Base-by-base conservation (phyloP, 2,888 invertebrate genomes). In the Altica lythri region DNA sequence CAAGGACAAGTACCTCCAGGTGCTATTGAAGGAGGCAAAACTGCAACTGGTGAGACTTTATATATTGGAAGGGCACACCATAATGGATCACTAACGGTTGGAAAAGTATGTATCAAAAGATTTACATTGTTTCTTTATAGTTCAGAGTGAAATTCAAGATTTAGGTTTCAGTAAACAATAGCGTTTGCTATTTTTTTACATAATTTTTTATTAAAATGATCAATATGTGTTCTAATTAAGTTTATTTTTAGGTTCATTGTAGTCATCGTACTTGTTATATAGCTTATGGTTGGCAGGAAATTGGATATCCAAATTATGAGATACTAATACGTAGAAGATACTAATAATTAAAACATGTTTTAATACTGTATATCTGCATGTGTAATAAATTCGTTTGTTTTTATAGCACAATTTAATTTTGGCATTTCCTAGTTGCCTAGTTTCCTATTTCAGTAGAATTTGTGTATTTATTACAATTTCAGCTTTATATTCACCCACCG, bases 61-160 rank as follows among this genome's bases (percentile, higher is more conserved):
- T 83, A 77, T 66, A 77, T 81, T 44, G 84, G 83, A 0, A 75
- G 84, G 12, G 80, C 78, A 1, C 72, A 77, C 61, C 77, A 83
- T 63, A 77, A 79, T 38, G 82, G 81, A 18, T 79, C 81, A 18
- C 67, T 80, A 49, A 82, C 82, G 2, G 79, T 82, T 1, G 84
- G 83, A 55, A 84, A 83, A 74, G 80, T 79, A 70, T 3, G 13
- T 4, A 14, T 10, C 13, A 35, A 35, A 12, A 16, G 9, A 12
- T 10, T 8, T 17, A 4, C 12, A 30, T 4, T 30, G n/a, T 5
- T 30, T 5, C n/a, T 10, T 9, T 9, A n/a, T n/a, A n/a, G n/a
- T n/a, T n/a, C n/a, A n/a, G n/a, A n/a, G n/a, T 10, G 30, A 30
- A 5, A 30, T 4, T 6, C 17, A 19, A 5, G 22, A 19, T 13